Base-by-base conservation (phyloP, 1,140 invertebrate species). In the Copidosoma floridanum region DNA sequence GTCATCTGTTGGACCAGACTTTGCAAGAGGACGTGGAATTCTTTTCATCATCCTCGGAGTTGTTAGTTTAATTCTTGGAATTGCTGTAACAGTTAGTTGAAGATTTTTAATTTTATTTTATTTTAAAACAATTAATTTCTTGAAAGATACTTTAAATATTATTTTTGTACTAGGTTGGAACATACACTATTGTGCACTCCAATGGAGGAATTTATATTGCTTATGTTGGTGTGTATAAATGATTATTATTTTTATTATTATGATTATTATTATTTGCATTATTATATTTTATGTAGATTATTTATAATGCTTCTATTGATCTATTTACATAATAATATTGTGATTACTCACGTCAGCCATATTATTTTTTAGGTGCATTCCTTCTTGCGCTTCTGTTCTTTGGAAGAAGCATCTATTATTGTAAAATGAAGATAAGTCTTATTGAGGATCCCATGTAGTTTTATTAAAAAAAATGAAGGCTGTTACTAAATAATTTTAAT, bases 1-100 rank as follows among this genome's bases (percentile, higher is more conserved):
- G 70, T 96, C 94, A 29, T 94, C 93, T 29, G 93, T 96, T 57
- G 94, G 93, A 0, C 85, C 88, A 8, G 86, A 91, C 65, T 95
- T 92, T 82, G 88, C 91, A 27, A 84, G 88, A 67, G 85, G 85
- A 62, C 83, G 92, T 67, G 90, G 88, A 54, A 89, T 89, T 29
- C 82, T 92, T 46, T 96, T 93, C 75, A 80, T 92, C n/a, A 84
- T 93, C 43, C 70, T 93, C 41, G 86, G 88, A 29, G 67, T 95
- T 43, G 80, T 95, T 48, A 83, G 85, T 64, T 77, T 90, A 48
- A 77, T 85, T 52, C 84, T 92, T 65, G 92, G 89, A 37, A 87
- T 95, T 66, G 90, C 88, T 55, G 86, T 96, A 3, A 94, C 92
- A 1, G 85, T 87, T 77, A 84, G 81, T 61, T 21, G 2, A 27